These are phyloP conservation scores for Paralichthys olivaceus DNA, from an alignment of 2,113 vertebrate genomes.

Conservation along the genomic window DNA sequence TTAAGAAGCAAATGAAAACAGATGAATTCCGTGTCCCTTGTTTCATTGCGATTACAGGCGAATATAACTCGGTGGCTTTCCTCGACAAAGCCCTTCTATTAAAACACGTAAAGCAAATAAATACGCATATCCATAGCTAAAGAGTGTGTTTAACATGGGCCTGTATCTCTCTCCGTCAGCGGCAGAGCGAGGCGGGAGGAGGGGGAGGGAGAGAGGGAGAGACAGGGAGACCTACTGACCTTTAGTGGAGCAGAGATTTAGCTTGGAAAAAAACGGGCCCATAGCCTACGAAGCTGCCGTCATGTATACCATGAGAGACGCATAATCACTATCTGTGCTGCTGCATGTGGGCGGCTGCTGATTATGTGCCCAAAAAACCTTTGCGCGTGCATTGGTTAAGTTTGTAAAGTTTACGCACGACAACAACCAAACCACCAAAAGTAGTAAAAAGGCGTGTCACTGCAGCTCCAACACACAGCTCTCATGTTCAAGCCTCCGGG, in stretches of 20 bases:
- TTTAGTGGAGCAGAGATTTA: conserved; percentile 78
- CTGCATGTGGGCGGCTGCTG: conserved; percentile 71
- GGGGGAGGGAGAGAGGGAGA: conserved; percentile 55
- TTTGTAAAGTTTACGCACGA: conserved; percentile 72
- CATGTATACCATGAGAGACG: conserved; percentile 68
- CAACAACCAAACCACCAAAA: conserved; percentile 60
- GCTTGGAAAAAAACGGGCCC: conserved; percentile 57
- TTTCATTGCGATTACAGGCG: conserved; percentile 16
- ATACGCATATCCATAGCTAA: conserved; percentile 64
- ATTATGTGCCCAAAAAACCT: conserved; percentile 61
- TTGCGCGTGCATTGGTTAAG: conserved; percentile 59
- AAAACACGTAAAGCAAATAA: conserved; percentile 60
- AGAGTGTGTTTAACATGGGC: conserved; percentile 52
- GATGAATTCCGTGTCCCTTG: not conserved
- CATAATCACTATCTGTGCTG: conserved; percentile 65
- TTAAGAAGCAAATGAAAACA: not conserved
- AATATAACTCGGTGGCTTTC: conserved; percentile 18
- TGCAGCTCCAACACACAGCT: conserved; percentile 39
- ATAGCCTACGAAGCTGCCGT: conserved; percentile 69
- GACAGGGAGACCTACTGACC: conserved; percentile 75
- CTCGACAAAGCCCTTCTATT: conserved; percentile 32
- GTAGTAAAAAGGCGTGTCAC: conserved; percentile 60
- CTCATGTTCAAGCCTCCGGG: conserved; percentile 50
- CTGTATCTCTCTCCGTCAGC: conserved; percentile 49
- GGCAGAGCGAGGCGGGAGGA: conserved; percentile 34